phyloP scores from a whole-genome alignment of 1,140 invertebrate genomes.

The Watersipora subatra region DNA sequence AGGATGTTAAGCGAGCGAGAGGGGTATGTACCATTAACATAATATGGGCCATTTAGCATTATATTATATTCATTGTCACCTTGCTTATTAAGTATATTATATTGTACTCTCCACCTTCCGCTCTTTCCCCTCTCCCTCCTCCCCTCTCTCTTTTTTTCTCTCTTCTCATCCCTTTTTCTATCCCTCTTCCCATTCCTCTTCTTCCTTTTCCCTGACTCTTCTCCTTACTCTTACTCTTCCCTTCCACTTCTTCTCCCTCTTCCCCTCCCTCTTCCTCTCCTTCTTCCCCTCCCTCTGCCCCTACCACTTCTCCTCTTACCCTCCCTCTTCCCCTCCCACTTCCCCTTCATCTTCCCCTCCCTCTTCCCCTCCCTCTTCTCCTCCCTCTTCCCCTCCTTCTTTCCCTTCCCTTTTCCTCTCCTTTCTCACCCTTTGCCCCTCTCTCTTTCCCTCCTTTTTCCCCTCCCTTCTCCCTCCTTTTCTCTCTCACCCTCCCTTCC shows the following conservation, averaged over 20 bases:
- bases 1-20: conserved; percentile 44
- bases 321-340: neutral
- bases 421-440: neutral
- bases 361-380: neutral
- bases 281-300: neutral
- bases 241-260: conserved; percentile 9
- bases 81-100: no score
- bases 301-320: neutral
- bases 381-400: neutral
- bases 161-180: no score
- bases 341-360: neutral
- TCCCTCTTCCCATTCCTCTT: no score
- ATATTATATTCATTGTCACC: no score
- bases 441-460: neutral
- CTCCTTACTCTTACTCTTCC: conserved; percentile 3
- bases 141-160: neutral
- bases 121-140: neutral
- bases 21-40: no score
- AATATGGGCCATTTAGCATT: no score
- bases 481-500: neutral
- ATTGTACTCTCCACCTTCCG: neutral
- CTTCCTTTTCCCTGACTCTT: neutral
- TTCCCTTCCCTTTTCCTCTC: neutral
- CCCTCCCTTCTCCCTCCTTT: neutral
- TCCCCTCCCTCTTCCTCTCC: neutral